Evolutionary conservation across 2,113 vertebrate genomes (phyloP).

Genomic region (Psettodes erumei): DNA sequence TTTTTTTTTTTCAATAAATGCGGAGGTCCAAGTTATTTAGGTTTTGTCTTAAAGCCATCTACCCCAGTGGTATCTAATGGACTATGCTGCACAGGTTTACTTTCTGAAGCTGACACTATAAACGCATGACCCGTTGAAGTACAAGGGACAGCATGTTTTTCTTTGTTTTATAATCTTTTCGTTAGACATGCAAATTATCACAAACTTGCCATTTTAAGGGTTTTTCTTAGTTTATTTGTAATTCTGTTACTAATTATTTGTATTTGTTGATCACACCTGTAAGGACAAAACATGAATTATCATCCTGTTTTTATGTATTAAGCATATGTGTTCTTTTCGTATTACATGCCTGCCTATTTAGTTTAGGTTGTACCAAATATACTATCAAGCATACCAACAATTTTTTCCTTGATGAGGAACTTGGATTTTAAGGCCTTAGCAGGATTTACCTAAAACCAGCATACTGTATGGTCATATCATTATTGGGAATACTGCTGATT

Average conservation of each 20-base stretch:
- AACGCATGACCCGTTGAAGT: slow-evolving; percentile 48
- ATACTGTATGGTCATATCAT: slow-evolving; percentile 38
- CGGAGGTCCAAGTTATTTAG: slow-evolving; percentile 55
- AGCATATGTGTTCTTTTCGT: slow-evolving; percentile 52
- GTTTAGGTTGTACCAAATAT: slow-evolving; percentile 63
- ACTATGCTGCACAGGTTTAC: slow-evolving; percentile 57
- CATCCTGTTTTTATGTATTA: slow-evolving; percentile 56
- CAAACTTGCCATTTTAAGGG: slow-evolving; percentile 45
- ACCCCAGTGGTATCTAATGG: slow-evolving; percentile 43
- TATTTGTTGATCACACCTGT: slow-evolving; percentile 70
- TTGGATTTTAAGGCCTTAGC: slow-evolving; percentile 34
- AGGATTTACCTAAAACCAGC: slow-evolving; percentile 43
- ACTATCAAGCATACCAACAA: slow-evolving; percentile 40
- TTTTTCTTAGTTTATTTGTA: slow-evolving; percentile 61
- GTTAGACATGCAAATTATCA: slow-evolving; percentile 44
- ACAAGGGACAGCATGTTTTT: slow-evolving; percentile 62
- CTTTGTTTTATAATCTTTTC: slow-evolving; percentile 22
- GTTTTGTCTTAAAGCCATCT: slow-evolving; percentile 66
- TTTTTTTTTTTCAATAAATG: slow-evolving; percentile 66
- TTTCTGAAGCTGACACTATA: slow-evolving; percentile 63
- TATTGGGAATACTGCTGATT: slow-evolving; percentile 27
- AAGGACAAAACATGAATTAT: slow-evolving; percentile 64
- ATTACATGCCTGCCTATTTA: slow-evolving; percentile 47
- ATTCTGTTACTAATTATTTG: slow-evolving; percentile 75
- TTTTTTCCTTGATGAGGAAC: slow-evolving; percentile 38